A percentile compares a stretch with the other conserved stretches of the same genome.
phyloP scores from a whole-genome alignment of 2,797 vertebrate species.

The Tragelaphus oryx region DNA sequence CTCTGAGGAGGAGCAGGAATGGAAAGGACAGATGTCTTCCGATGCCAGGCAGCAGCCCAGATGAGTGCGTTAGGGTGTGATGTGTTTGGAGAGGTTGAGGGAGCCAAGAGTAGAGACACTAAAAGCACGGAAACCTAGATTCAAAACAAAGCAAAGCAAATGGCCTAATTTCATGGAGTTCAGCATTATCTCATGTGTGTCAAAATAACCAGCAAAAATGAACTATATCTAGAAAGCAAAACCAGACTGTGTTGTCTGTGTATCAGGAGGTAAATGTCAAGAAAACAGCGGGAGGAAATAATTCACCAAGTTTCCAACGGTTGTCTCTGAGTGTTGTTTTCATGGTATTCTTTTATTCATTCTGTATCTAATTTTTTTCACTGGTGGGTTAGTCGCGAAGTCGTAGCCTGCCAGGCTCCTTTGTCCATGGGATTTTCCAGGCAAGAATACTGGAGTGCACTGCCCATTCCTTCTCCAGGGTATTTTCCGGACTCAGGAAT shows the following conservation, averaged over 20 bases:
- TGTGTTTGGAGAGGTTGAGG: background rate
- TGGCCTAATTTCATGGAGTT: background rate
- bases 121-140: background rate
- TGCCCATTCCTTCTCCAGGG: background rate
- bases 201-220: background rate
- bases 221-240: background rate
- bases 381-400: background rate
- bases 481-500: background rate
- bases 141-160: background rate
- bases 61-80: too few relatives aligned
- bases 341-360: background rate
- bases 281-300: background rate
- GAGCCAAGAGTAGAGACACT: background rate
- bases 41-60: background rate
- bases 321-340: background rate
- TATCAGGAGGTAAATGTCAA: background rate
- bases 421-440: background rate
- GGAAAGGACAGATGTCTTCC: background rate
- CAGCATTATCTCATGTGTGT: background rate
- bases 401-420: background rate
- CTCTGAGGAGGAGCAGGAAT: background rate
- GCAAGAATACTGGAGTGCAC: background rate
- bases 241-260: too few relatives aligned
- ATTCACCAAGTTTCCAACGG: background rate
- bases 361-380: background rate